phyloP scores from a whole-genome alignment of 2,888 invertebrate species.

The Agrochola lychnidis region DNA sequence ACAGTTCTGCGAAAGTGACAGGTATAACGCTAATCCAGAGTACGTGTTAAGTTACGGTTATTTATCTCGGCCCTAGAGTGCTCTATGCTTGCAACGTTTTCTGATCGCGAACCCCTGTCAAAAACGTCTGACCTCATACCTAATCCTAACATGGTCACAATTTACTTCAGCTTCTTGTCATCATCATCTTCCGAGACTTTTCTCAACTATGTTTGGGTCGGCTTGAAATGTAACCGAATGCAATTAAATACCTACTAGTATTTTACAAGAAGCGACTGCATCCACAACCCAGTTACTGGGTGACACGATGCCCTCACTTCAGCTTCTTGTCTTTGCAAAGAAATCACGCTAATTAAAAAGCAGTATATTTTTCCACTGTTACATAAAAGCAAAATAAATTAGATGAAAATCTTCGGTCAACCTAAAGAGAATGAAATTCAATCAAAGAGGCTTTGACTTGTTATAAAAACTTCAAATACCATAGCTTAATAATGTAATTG shows the following conservation, averaged over 20 bases:
- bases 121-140: no score
- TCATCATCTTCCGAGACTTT: not conserved
- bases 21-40: no score
- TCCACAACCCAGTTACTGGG: not conserved
- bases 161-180: not conserved
- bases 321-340: not conserved
- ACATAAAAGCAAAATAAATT: constrained; percentile 23
- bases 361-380: not conserved
- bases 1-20: not conserved
- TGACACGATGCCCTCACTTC: not conserved
- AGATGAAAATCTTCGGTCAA: constrained; percentile 26
- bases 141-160: not conserved
- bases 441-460: constrained; percentile 55
- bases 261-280: not conserved
- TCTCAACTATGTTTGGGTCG: not conserved
- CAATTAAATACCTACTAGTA: not conserved
- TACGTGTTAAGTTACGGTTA: not conserved
- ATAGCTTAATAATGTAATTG: constrained; percentile 60
- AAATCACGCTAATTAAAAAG: not conserved
- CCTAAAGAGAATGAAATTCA: constrained; percentile 40
- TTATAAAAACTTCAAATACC: constrained; percentile 62
- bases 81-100: not conserved
- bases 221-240: not conserved
- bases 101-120: not conserved
- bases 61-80: not conserved